Evolutionary conservation across 2,797 vertebrate genomes (phyloP).

Genomic region (Pseudochirops corinnae): DNA sequence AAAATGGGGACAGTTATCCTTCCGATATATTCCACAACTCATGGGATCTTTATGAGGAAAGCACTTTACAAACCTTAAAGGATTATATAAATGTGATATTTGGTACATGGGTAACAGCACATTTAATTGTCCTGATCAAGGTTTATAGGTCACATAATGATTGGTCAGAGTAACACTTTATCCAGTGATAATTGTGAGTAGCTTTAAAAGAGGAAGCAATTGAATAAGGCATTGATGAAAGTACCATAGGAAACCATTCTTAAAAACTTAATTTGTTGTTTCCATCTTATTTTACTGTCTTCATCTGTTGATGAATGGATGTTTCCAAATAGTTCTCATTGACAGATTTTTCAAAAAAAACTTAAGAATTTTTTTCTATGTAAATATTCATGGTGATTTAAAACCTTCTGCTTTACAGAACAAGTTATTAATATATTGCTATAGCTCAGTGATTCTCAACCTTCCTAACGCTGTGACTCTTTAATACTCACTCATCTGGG

Average conservation of each 20-base stretch:
- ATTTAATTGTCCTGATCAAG: neutral
- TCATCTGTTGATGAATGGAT: neutral
- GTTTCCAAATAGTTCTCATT: neutral
- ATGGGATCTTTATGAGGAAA: neutral
- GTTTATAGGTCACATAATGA: neutral
- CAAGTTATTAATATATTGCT: slow-evolving; percentile 12
- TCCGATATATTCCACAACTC: neutral
- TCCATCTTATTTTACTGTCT: neutral
- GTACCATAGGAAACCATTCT: neutral
- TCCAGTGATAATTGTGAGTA: neutral
- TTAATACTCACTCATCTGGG: no score
- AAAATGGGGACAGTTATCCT: neutral
- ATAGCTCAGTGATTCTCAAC: neutral
- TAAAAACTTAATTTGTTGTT: neutral
- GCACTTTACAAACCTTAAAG: neutral
- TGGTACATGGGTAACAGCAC: neutral
- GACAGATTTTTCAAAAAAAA: neutral
- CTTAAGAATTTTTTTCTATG: neutral
- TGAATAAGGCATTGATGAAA: neutral
- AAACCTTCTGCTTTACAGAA: neutral
- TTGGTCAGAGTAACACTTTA: neutral
- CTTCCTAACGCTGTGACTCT: no score
- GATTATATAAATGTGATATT: neutral
- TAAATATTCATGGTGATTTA: slow-evolving; percentile 33
- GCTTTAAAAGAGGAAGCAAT: neutral